Conservation (phyloP, 2,888 invertebrate species). For the Monochamus alternatus region DNA sequence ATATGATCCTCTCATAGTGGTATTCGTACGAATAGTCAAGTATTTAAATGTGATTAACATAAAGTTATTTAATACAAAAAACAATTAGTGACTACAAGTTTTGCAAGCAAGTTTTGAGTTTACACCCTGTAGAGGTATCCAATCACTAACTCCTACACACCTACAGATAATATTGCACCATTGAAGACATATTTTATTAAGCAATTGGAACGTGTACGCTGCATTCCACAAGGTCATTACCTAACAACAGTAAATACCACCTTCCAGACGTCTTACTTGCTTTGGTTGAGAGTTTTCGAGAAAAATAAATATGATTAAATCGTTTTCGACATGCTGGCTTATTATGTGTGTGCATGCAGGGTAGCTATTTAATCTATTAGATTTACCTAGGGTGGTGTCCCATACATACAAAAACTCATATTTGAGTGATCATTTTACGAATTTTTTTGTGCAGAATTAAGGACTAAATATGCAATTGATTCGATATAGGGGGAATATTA, state of each 20-base stretch:
- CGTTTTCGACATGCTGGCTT: conserved; percentile 4
- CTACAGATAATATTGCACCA: conserved; percentile 48
- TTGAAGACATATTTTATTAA: conserved; percentile 51
- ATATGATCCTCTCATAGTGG: no score
- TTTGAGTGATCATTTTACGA: no score
- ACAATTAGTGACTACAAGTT: no score
- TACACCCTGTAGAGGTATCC: conserved; percentile 12
- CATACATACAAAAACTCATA: no score
- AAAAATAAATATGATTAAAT: conserved; percentile 14
- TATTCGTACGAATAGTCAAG: no score
- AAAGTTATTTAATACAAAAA: no score
- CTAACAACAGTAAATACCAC: conserved; percentile 46
- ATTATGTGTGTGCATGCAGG: not conserved
- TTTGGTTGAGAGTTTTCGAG: conserved; percentile 12
- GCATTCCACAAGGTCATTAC: conserved; percentile 52
- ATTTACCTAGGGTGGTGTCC: no score
- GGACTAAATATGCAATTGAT: no score
- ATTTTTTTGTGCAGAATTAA: no score
- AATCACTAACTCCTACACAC: conserved; percentile 40
- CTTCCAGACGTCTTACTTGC: conserved; percentile 36
- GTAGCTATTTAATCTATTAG: not conserved
- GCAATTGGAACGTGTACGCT: conserved; percentile 50
- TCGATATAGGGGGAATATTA: no score
- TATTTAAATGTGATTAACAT: no score
- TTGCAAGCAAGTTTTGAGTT: no score